phyloP scores from a whole-genome alignment of 2,888 invertebrate genomes.

The Griposia aprilina region DNA sequence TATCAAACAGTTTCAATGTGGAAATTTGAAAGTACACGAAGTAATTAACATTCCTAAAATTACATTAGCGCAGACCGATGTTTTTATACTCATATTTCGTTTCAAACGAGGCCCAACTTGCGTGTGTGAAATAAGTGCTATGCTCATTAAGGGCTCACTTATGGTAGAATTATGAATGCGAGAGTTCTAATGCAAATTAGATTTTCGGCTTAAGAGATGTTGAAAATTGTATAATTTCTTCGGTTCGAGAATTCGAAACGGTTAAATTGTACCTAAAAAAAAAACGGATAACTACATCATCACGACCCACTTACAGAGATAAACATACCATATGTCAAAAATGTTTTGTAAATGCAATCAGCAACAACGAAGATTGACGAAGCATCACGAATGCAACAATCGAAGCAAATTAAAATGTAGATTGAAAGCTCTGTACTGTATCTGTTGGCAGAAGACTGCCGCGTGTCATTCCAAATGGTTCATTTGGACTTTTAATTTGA shows the following conservation, averaged over 20 bases:
- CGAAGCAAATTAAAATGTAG: constrained; percentile 47
- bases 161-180: constrained; percentile 5
- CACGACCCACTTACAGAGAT: neutral
- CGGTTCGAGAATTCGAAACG: neutral
- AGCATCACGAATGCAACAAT: constrained; percentile 41
- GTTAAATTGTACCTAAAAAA: neutral
- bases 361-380: constrained; percentile 40
- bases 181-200: constrained; percentile 3
- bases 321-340: constrained; percentile 13
- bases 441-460: constrained; percentile 48
- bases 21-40: constrained; percentile 55
- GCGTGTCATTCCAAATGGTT: constrained; percentile 61
- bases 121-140: constrained; percentile 23
- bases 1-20: constrained; percentile 52
- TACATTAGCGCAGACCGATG: constrained; percentile 25
- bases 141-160: constrained; percentile 23
- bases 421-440: constrained; percentile 59
- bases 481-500: constrained; percentile 45
- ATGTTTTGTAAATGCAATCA: constrained; percentile 38
- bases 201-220: neutral
- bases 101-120: constrained; percentile 4
- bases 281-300: neutral
- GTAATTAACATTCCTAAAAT: constrained; percentile 46
- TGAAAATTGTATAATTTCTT: neutral
- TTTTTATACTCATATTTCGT: constrained; percentile 11